Base-by-base conservation (phyloP, 1,140 invertebrate genomes). In the Pseudomyrmex cubaensis region DNA sequence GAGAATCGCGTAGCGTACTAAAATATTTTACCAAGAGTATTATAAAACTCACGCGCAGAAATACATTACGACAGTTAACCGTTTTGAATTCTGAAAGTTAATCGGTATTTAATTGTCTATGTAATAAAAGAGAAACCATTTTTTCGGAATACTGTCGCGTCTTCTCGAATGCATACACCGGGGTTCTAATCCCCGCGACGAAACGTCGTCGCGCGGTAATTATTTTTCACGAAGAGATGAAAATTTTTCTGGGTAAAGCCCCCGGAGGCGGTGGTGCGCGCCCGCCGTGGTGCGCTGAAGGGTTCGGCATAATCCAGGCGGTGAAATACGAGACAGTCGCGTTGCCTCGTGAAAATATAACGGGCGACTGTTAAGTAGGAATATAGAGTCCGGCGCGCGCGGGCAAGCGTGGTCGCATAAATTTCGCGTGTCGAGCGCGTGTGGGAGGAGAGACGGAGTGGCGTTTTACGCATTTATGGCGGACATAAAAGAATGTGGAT, bases 391-490 rank as follows among this genome's bases (percentile, higher is more conserved):
- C 66, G 22, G 56, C 35, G 35, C 20, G 66, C 20, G 66, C 44
- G 44, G 10, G 44, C 64, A 46, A 80, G n/a, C 44, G n/a, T 20
- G 20, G 44, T 25, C 54, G 76, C 76, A 80, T 80, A 80, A 80
- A 80, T 80, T 80, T 80, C 22, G 66, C 76, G 44, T 35, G 35
- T 35, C 35, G 35, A 35, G 70, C 54, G 64, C n/a, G 12, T n/a
- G 20, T n/a, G 25, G 12, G 15, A 54, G 70, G 62, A 77, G 35
- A 69, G 52, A 57, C 76, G 56, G 35, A 80, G 66, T 48, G n/a
- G 66, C 66, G 54, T n/a, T 80, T 80, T 80, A 80, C 76, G 66
- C 76, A 80, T 80, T 80, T 80, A 80, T 80, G 56, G 66, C 66
- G 76, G 10, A 13, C 54, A 72, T 80, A 72, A 80, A 80, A 80